phyloP scores from a whole-genome alignment of 2,888 invertebrate genomes.

The Eupeodes luniger region DNA sequence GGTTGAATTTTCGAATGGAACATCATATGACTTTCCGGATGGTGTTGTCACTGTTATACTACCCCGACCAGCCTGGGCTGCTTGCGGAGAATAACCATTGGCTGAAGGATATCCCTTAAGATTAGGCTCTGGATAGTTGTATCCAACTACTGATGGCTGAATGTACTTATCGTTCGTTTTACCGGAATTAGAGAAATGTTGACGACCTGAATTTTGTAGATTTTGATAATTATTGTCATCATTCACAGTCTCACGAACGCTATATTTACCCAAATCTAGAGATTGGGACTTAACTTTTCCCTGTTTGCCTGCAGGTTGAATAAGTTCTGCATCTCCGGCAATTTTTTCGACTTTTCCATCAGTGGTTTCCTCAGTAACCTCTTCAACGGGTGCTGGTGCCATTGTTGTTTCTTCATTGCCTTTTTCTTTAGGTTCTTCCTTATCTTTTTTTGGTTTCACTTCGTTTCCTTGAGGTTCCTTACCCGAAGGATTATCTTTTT shows the following conservation, averaged over 20 bases:
- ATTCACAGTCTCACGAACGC: slow-evolving; percentile 50
- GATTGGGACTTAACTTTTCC: slow-evolving; percentile 75
- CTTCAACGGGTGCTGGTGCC: slow-evolving; percentile 47
- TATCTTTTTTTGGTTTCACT: slow-evolving; percentile 30
- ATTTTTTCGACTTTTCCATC: slow-evolving; percentile 81
- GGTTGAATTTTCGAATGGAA: slow-evolving; percentile 80
- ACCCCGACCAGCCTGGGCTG: slow-evolving; percentile 63
- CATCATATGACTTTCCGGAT: slow-evolving; percentile 81
- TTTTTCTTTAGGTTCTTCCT: slow-evolving; percentile 34
- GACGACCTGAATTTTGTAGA: slow-evolving; percentile 79
- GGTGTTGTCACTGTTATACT: slow-evolving; percentile 81
- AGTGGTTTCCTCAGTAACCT: slow-evolving; percentile 67
- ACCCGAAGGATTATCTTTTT: slow-evolving; percentile 27
- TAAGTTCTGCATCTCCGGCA: slow-evolving; percentile 82
- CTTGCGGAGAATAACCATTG: slow-evolving; percentile 23
- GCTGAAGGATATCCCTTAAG: slow-evolving; percentile 13
- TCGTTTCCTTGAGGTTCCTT: slow-evolving; percentile 26
- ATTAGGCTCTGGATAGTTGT: slow-evolving; percentile 79
- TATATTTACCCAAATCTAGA: slow-evolving; percentile 64
- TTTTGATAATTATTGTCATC: slow-evolving; percentile 80
- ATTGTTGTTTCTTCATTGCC: slow-evolving; percentile 31
- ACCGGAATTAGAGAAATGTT: slow-evolving; percentile 80
- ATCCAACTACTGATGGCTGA: slow-evolving; percentile 32
- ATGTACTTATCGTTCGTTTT: slow-evolving; percentile 77
- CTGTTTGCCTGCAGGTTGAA: slow-evolving; percentile 78